Conservation (phyloP, 2,888 invertebrate species). For the Graphium colonna region DNA sequence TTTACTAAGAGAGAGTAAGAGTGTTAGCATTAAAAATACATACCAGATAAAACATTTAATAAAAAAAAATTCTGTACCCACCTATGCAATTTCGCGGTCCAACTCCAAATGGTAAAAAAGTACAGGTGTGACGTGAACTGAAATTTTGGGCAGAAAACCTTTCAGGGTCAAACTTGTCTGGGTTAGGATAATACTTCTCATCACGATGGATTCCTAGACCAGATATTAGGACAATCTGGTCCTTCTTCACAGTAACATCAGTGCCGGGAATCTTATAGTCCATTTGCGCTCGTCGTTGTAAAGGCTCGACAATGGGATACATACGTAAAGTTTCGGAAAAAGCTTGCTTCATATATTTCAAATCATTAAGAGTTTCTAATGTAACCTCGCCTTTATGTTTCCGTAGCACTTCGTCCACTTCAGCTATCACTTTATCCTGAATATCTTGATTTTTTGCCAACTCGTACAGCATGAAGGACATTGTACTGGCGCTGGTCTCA, state of each 20-base stretch:
- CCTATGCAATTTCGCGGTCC: too few relatives aligned
- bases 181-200: conserved; percentile 52
- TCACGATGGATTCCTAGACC: conserved; percentile 58
- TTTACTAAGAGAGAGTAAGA: too few relatives aligned
- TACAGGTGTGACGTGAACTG: too few relatives aligned
- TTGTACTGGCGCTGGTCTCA: conserved; percentile 62
- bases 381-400: conserved; percentile 46
- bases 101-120: too few relatives aligned
- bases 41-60: too few relatives aligned
- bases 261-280: conserved; percentile 54
- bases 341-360: conserved; percentile 47
- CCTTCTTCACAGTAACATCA: conserved; percentile 48
- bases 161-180: too few relatives aligned
- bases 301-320: conserved; percentile 58
- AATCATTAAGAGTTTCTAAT: conserved; percentile 52
- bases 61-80: too few relatives aligned
- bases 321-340: conserved; percentile 53
- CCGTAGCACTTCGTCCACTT: conserved; percentile 34
- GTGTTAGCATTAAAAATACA: too few relatives aligned
- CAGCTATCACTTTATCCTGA: conserved; percentile 44
- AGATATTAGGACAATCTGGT: conserved; percentile 45
- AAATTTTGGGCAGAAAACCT: too few relatives aligned
- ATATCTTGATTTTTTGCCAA: conserved; percentile 50
- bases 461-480: too few relatives aligned
- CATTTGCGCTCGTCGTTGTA: conserved; percentile 47